These are phyloP conservation scores for Phlogophora meticulosa DNA, from an alignment of 2,888 invertebrate species.

Conservation along the genomic window DNA sequence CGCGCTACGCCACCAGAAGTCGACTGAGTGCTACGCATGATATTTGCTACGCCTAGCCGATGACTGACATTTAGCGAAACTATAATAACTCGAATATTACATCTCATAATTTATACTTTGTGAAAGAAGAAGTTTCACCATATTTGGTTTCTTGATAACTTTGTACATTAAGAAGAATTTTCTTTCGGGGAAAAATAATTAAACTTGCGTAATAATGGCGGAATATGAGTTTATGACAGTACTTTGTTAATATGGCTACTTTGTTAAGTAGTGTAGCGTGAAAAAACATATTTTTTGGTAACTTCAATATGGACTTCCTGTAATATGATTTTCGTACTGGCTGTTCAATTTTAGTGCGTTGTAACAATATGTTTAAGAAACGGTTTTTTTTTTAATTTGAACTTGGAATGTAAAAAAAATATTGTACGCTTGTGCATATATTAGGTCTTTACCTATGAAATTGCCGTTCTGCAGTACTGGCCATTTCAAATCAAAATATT, in stretches of 20 bases:
- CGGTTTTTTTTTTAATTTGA: neutral
- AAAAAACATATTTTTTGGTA: conserved; percentile 23
- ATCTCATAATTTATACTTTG: conserved; percentile 53
- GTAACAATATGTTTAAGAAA: too few relatives aligned
- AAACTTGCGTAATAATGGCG: conserved; percentile 40
- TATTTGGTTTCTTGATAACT: conserved; percentile 54
- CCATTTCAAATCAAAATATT: too few relatives aligned
- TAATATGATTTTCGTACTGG: conserved; percentile 2
- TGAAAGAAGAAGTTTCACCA: conserved; percentile 41
- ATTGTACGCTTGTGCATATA: too few relatives aligned
- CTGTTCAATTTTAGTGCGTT: too few relatives aligned
- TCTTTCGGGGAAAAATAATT: conserved; percentile 46
- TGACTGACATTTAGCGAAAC: conserved; percentile 50
- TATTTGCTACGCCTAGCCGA: conserved; percentile 47
- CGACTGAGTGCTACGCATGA: conserved; percentile 69
- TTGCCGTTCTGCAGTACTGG: too few relatives aligned
- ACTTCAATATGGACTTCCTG: neutral
- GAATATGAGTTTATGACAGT: conserved; percentile 36
- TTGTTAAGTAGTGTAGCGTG: conserved; percentile 13
- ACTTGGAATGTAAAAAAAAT: neutral
- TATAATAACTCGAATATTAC: conserved; percentile 57
- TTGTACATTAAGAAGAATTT: conserved; percentile 44
- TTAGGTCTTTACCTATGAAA: too few relatives aligned
- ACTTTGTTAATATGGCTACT: conserved; percentile 15
- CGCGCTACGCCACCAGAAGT: conserved; percentile 68